Conservation (phyloP, 2,888 invertebrate species). For the Aporophyla nigra region DNA sequence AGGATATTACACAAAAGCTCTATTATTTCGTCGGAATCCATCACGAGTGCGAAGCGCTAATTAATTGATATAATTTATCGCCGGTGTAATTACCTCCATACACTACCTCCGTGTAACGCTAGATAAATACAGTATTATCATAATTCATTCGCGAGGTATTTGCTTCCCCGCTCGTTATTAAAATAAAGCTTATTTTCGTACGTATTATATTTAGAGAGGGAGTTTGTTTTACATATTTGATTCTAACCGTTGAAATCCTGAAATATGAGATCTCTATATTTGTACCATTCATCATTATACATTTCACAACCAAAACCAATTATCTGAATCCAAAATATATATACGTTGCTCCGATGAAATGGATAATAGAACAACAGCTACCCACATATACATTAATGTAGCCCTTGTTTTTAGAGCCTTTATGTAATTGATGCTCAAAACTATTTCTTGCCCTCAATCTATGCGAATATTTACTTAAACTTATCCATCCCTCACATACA, state of each 20-base stretch:
- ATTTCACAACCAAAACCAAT: background rate
- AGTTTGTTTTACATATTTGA: conserved; percentile 23
- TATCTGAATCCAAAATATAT: background rate
- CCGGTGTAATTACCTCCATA: conserved; percentile 63
- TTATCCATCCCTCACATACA: conserved; percentile 36
- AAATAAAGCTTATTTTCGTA: conserved; percentile 27
- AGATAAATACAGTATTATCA: conserved; percentile 59
- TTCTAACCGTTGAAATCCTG: background rate
- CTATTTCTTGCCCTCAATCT: conserved; percentile 18
- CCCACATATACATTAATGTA: background rate
- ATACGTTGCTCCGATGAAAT: background rate
- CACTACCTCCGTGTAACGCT: conserved; percentile 32
- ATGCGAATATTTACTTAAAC: conserved; percentile 29
- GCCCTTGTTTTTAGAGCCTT: background rate
- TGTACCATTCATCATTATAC: background rate
- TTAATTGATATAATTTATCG: conserved; percentile 76
- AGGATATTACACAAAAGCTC: conserved; percentile 16
- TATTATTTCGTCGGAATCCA: conserved; percentile 55
- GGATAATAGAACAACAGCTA: background rate
- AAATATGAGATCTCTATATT: conserved; percentile 7
- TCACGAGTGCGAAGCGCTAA: conserved; percentile 62
- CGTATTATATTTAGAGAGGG: conserved; percentile 1
- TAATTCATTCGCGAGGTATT: conserved; percentile 52
- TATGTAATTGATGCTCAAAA: background rate
- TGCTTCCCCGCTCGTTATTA: conserved; percentile 40